Evolutionary conservation across 1,140 invertebrate genomes (phyloP), one percentile per base, ranked within the genome.

Genomic region (Heliconius eleuchia): DNA sequence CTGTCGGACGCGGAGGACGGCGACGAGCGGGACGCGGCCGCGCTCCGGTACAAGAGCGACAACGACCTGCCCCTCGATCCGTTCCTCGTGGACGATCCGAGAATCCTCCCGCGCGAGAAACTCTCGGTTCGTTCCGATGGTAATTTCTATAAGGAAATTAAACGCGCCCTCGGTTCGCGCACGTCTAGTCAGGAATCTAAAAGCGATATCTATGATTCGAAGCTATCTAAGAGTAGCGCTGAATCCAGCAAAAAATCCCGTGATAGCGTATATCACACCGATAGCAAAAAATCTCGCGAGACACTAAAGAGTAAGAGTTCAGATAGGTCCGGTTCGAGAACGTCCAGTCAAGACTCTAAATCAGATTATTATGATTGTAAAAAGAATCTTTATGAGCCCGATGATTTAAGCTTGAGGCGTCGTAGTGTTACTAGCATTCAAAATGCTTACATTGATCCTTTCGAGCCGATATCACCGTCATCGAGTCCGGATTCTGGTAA

Each of bases 321-420:
- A 0, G 95, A 95, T 79, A 89, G 93, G 70, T 95, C 94, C 1
- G 94, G 94, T 23, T 96, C 95, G 1, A 88, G 95, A 79, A 96
- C 95, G 0, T 96, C 96, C 3, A 96, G 96, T 86, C 96, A 96
- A 85, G 96, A 96, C 87, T 96, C 96, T 0, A 96, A 96, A 81
- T 95, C 95, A 6, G 95, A 95, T 84, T 95, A 95, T 85, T 94
- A 95, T 75, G 95, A 95, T 74, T 94, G 93, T 79, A 94, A 94
- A 85, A 94, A 92, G 83, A 91, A 88, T 82, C 85, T 93, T 46
- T 95, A 94, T 74, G 94, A 95, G 42, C 83, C 87, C 13, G 90
- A 93, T 19, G 91, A 92, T 13, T 79, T 89, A 18, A 87, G 81
- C 60, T 81, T 89, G 8, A 83, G 92, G 79, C 88, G 92, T 19